Evolutionary conservation across 2,888 invertebrate genomes (phyloP).

Genomic region (Apomyelois bistriatella): DNA sequence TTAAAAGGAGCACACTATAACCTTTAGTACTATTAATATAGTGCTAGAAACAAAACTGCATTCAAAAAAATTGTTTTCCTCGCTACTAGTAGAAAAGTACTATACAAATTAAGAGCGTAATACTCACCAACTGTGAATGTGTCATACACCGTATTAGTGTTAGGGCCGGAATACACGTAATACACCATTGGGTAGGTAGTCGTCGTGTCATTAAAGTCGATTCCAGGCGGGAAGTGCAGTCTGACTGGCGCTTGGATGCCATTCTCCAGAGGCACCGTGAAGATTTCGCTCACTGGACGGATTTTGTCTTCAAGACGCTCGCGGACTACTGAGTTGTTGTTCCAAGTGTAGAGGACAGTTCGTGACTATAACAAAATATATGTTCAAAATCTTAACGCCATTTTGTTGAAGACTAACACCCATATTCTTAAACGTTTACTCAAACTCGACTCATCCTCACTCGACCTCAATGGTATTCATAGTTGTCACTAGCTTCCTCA

Average conservation of each 20-base stretch:
- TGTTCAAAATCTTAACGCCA: not conserved
- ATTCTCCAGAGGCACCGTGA: constrained; percentile 78
- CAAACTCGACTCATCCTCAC: too few species aligned
- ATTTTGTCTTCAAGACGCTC: constrained; percentile 66
- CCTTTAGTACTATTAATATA: too few species aligned
- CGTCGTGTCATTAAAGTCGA: constrained; percentile 75
- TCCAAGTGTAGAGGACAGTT: constrained; percentile 70
- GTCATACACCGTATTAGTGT: constrained; percentile 87
- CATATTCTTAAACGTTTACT: too few species aligned
- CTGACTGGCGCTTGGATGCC: constrained; percentile 82
- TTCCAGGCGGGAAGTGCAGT: constrained; percentile 83
- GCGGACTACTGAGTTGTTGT: constrained; percentile 79
- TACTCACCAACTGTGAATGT: constrained; percentile 79
- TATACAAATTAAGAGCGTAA: too few species aligned
- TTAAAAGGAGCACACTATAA: too few species aligned
- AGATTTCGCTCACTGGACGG: constrained; percentile 73
- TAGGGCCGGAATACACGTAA: constrained; percentile 92
- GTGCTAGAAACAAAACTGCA: too few species aligned
- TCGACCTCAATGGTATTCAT: too few species aligned
- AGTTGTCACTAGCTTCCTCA: too few species aligned
- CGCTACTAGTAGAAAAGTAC: too few species aligned
- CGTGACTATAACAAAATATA: constrained; percentile 29
- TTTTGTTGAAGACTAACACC: too few species aligned
- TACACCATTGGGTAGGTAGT: constrained; percentile 85
- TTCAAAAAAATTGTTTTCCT: too few species aligned